Percentiles rank a stretch among this genome's conserved stretches.
phyloP scores from a whole-genome alignment of 2,888 invertebrate species.

The Camponotus fellah region DNA sequence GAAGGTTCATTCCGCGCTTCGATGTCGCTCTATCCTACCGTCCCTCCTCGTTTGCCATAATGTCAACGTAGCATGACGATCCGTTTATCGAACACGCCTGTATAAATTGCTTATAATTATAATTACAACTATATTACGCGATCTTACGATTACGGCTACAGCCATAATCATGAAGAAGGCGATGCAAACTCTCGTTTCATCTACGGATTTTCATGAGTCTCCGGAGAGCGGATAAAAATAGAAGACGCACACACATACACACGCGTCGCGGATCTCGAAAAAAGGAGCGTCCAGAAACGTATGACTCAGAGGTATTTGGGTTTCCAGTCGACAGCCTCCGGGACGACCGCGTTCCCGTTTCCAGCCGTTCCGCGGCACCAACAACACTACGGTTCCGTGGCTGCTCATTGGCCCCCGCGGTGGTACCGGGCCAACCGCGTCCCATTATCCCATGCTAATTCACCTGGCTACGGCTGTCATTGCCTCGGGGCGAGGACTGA shows the following conservation, averaged over 20 bases:
- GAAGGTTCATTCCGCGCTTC: slow-evolving; percentile 68
- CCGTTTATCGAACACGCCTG: slow-evolving; percentile 7
- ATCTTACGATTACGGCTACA: background rate
- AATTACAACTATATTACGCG: slow-evolving; percentile 45
- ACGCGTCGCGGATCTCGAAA: slow-evolving; percentile 28
- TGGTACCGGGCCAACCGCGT: slow-evolving; percentile 82
- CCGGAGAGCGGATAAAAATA: background rate
- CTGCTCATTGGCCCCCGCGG: slow-evolving; percentile 81
- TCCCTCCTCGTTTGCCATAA: slow-evolving; percentile 50
- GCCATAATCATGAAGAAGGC: background rate
- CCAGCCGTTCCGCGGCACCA: slow-evolving; percentile 55
- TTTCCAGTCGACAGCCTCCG: slow-evolving; percentile 61
- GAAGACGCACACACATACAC: background rate
- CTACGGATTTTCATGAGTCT: too few relatives aligned
- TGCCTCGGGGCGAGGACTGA: slow-evolving; percentile 85
- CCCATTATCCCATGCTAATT: slow-evolving; percentile 86
- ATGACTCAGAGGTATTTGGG: slow-evolving; percentile 80
- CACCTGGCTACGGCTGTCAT: slow-evolving; percentile 84
- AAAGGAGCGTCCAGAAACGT: slow-evolving; percentile 60
- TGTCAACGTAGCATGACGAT: slow-evolving; percentile 52
- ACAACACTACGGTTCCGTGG: slow-evolving; percentile 66
- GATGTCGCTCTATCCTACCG: slow-evolving; percentile 60
- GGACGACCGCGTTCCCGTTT: slow-evolving; percentile 75
- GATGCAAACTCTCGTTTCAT: background rate
- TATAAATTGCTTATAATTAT: slow-evolving; percentile 31